Evolutionary conservation across 2,113 vertebrate genomes (phyloP), one percentile per base, ranked within the genome.

Genomic region (Proterorhinus semilunaris): DNA sequence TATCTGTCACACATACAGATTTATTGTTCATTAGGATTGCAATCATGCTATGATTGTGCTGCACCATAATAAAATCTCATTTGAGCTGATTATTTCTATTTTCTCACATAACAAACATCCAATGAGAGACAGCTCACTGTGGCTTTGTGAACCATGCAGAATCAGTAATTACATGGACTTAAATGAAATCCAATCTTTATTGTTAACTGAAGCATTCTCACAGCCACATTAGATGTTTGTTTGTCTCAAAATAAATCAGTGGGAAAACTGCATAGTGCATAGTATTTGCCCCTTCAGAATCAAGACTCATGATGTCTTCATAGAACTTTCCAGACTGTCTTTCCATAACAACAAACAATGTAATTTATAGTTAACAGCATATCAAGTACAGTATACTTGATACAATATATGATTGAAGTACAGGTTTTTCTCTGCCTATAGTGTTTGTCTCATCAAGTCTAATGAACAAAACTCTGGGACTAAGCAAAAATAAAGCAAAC

Each of bases 401-500:
- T 36, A 36, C 27, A 36, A 36, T 36, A 4, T 36, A 36, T 36
- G 27, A 36, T 36, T 21, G 21, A n/a, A n/a, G 27, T 27, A 27
- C 3, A n/a, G 27, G 27, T 69, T 62, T 62, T 68, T 83, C 75
- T 81, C 66, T 72, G 76, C 71, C 68, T 67, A 79, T 54, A 69
- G 74, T 51, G 42, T 74, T 74, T 72, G 58, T 73, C 74, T 65
- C 17, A 76, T 86, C 82, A 66, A 54, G 85, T 76, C 81, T 53
- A 55, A 27, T 27, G 83, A 86, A 78, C 72, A 83, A 74, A 58
- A 75, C 80, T 78, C 47, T 66, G 47, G 61, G 59, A 15, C 65
- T 76, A 77, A 84, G 81, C 80, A 84, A 69, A 79, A 83, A 64
- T 10, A 71, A 69, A 59, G 47, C 67, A 43, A 42, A 83, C 50